These are phyloP conservation scores for Megalops atlanticus DNA, from an alignment of 2,113 vertebrate genomes.

Conservation along the genomic window DNA sequence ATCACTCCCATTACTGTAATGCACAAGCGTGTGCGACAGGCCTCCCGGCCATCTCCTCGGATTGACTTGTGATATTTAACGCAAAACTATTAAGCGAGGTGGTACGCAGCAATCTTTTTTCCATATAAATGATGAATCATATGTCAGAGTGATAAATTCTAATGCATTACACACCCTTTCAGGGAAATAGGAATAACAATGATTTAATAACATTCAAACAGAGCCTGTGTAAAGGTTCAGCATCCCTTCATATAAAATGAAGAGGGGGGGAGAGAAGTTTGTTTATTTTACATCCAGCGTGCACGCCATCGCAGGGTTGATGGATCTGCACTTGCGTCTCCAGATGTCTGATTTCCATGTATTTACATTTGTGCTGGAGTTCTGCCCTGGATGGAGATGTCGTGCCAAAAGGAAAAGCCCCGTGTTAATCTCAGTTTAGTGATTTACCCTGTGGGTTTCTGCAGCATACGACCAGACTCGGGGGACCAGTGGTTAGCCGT, in stretches of 20 bases:
- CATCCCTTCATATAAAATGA: neutral
- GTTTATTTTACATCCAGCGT: neutral
- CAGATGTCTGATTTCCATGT: slow-evolving; percentile 3
- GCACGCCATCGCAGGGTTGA: neutral
- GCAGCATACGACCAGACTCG: neutral
- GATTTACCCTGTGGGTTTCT: neutral
- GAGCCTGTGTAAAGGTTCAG: neutral
- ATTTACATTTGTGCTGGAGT: neutral
- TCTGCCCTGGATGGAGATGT: neutral
- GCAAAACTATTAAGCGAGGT: neutral
- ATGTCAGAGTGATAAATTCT: neutral
- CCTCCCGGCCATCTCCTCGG: neutral
- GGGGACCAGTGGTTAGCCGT: neutral
- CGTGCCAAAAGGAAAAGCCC: neutral
- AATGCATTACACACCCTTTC: neutral
- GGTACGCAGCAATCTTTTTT: neutral
- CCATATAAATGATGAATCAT: neutral
- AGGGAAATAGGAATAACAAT: neutral
- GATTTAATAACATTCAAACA: neutral
- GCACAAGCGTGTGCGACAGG: neutral
- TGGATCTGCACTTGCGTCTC: neutral
- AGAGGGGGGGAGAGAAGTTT: neutral
- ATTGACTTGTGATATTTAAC: neutral
- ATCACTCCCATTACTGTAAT: neutral
- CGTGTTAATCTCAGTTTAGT: neutral